Conservation (phyloP, 2,888 invertebrate species). For the Apocheima hispidaria region DNA sequence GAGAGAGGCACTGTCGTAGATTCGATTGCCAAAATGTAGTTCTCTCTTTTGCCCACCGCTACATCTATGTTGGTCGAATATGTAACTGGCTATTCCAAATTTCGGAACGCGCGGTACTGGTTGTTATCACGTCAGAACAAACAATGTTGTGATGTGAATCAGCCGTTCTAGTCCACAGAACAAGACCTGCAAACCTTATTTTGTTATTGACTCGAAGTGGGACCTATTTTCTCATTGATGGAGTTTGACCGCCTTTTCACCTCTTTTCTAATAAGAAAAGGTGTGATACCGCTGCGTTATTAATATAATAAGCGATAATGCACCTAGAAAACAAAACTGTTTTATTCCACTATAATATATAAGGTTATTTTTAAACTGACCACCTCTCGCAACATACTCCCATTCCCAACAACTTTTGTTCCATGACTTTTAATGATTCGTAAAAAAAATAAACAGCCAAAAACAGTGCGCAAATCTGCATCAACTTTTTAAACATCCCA, state of each 20-base stretch:
- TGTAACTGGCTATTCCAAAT: conserved; percentile 15
- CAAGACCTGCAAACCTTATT: conserved; percentile 22
- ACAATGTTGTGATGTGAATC: background rate
- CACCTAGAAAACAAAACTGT: background rate
- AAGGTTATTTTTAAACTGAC: no score
- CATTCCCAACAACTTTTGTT: no score
- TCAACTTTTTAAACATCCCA: no score
- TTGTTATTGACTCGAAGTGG: background rate
- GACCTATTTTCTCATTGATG: background rate
- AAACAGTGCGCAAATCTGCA: no score
- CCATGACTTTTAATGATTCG: no score
- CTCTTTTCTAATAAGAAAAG: no score
- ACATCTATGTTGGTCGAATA: background rate
- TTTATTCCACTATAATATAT: no score
- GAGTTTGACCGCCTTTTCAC: no score
- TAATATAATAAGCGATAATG: conserved; percentile 4
- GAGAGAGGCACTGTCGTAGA: no score
- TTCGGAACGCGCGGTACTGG: conserved; percentile 11
- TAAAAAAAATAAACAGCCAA: no score
- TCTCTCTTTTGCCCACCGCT: background rate
- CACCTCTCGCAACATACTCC: no score
- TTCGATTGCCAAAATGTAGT: no score
- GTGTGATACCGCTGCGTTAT: conserved; percentile 4
- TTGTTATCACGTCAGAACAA: background rate
- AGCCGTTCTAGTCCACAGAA: conserved; percentile 7